phyloP scores from a whole-genome alignment of 2,797 vertebrate species.

The Gymnocypris eckloni region DNA sequence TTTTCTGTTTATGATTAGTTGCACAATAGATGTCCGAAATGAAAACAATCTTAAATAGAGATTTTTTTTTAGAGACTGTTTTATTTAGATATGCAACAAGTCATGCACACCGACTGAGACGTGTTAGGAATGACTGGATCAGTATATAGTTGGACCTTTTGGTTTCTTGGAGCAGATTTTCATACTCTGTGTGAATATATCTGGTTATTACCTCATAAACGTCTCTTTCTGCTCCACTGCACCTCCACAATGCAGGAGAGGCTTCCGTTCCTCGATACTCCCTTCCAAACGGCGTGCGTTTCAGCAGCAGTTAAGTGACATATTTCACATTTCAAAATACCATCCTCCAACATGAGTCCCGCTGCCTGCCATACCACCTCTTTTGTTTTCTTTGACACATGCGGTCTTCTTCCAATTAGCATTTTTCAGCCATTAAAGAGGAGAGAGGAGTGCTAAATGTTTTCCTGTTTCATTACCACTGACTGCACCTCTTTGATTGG shows the following conservation, averaged over 20 bases:
- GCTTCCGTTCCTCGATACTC: conserved; percentile 55
- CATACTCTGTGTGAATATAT: conserved; percentile 26
- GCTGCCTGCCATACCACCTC: conserved; percentile 63
- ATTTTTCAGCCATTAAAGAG: conserved; percentile 79
- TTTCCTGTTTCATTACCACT: conserved; percentile 69
- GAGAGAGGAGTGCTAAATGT: conserved; percentile 73
- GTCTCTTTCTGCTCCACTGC: conserved; percentile 40
- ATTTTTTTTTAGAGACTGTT: neutral
- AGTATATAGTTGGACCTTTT: neutral
- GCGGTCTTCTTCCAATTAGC: conserved; percentile 76
- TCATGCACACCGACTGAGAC: neutral
- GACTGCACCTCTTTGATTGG: conserved; percentile 63
- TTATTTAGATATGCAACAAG: conserved; percentile 24
- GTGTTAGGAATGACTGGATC: neutral
- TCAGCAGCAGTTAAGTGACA: conserved; percentile 71
- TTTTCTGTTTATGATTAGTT: neutral
- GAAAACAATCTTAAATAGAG: neutral
- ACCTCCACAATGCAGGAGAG: conserved; percentile 35
- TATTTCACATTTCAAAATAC: conserved; percentile 73
- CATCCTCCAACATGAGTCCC: conserved; percentile 68
- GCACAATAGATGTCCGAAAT: neutral
- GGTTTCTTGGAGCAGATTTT: conserved; percentile 8
- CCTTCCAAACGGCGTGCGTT: conserved; percentile 61
- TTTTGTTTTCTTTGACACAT: conserved; percentile 81
- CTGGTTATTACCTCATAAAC: conserved; percentile 44